Percentiles rank a stretch among this genome's conserved stretches.
Conservation (phyloP, 2,797 vertebrate genomes). For the Discoglossus pictus region DNA sequence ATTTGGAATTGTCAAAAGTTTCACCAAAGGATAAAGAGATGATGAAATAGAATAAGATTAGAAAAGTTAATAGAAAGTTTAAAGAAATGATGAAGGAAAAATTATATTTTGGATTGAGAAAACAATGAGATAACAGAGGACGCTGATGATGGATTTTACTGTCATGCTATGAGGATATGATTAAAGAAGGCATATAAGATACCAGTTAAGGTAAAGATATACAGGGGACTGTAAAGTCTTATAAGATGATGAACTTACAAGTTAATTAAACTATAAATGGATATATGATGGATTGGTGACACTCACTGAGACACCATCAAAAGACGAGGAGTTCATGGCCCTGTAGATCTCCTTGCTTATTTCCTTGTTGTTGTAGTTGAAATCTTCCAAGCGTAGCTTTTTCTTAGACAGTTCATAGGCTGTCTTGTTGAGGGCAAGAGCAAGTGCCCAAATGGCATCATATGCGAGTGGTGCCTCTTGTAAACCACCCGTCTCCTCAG, state of each 20-base stretch:
- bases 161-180: too few relatives aligned
- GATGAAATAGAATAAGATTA: too few relatives aligned
- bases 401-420: conserved; percentile 82
- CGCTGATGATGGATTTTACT: too few relatives aligned
- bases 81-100: too few relatives aligned
- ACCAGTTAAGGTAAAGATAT: too few relatives aligned
- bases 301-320: conserved; percentile 91
- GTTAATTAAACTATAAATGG: too few relatives aligned
- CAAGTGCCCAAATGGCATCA: conserved; percentile 92
- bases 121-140: neutral
- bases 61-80: too few relatives aligned
- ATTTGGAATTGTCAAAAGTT: too few relatives aligned
- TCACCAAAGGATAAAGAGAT: neutral
- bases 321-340: conserved; percentile 94
- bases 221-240: too few relatives aligned
- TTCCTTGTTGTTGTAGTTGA: conserved; percentile 95
- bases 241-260: too few relatives aligned
- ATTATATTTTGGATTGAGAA: too few relatives aligned
- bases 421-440: conserved; percentile 92
- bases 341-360: conserved; percentile 93
- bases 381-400: conserved; percentile 86
- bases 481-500: conserved; percentile 90
- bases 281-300: conserved; percentile 37
- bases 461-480: conserved; percentile 94
- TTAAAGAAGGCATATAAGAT: too few relatives aligned